Evolutionary conservation across 1,140 invertebrate species (phyloP), one percentile per base, ranked within the genome.

Genomic region (Camponotus floridanus): DNA sequence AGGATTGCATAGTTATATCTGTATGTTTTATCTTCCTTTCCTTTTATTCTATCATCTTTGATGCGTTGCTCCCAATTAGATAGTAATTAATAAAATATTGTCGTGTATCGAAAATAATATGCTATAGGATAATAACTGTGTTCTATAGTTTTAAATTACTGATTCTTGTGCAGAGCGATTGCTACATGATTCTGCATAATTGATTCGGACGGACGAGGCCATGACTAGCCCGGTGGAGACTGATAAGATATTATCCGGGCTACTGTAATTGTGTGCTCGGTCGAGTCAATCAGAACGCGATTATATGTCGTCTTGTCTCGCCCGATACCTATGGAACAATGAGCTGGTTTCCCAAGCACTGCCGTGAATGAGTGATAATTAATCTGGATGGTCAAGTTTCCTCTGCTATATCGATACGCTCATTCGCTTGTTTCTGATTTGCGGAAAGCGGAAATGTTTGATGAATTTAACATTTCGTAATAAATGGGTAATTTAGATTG

Each of bases 201-300:
- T 89, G 73, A 89, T 83, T 83, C 59, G 51, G 31, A 33, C n/a
- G 11, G 1, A 33, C 6, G 33, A 81, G 45, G 87, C 45, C 45
- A 31, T 15, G 76, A 55, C 68, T 59, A 26, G 59, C 36, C 15
- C 36, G 31, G 51, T 59, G 36, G 51, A 81, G 59, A 31, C 55
- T 31, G 76, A 87, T 87, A 90, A 90, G 88, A 90, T 84, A 80
- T 80, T 81, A 86, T 42, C n/a, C 51, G 51, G 67, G 55, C 64
- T 45, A 42, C 51, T 83, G 62, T 89, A 81, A 90, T 90, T 87
- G 70, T 45, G 62, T 39, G 80, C 42, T 87, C 26, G 67, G 80
- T 89, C 33, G 62, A 79, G 65, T 87, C 85, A 84, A 90, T 89
- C 78, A 74, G 65, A 51, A 51, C 55, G 31, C 74, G 79, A 89